Evolutionary conservation across 2,797 vertebrate species (phyloP), one percentile per base, ranked within the genome.

Genomic region (Sternarchorhynchus goeldii): DNA sequence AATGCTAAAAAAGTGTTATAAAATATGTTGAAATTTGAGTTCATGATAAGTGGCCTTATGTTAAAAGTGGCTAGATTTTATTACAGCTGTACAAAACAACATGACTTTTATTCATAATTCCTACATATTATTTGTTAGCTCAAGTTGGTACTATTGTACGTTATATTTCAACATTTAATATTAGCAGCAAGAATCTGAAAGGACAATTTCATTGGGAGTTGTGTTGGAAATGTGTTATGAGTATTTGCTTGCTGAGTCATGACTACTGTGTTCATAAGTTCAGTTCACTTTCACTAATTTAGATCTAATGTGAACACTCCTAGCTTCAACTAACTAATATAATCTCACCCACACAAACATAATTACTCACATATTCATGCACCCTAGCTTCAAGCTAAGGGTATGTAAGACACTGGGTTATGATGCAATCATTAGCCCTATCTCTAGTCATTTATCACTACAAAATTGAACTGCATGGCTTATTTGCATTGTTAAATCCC

Each of bases 401-500:
- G 62, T 77, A 62, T 65, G 34, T 73, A 56, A 75, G 32, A 67
- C 29, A 67, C 66, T 56, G 56, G 36, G 59, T 58, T 73, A 53
- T 45, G 67, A 57, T 73, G 36, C 60, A 79, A 75, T 75, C 76
- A 82, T 66, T 69, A 71, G 60, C 53, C 7, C 29, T 39, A 81
- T 58, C 56, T 31, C 45, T 63, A 69, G 34, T 78, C 68, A 78
- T 81, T 79, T 72, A 69, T 53, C 39, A 60, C 57, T 34, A 53
- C 68, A 69, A 73, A 68, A 76, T 72, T 81, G 56, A 68, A 72
- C 45, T 70, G 69, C 73, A 65, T 76, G 68, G 66, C 53, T 79
- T 73, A 78, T 81, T 78, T 76, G 67, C 76, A 67, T 81, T 68
- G 60, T 70, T 63, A 55, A 77, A 12, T 73, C 68, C 16, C 69